These are phyloP conservation scores for Corydoras maculifer DNA, from an alignment of 2,113 vertebrate species.

Conservation along the genomic window DNA sequence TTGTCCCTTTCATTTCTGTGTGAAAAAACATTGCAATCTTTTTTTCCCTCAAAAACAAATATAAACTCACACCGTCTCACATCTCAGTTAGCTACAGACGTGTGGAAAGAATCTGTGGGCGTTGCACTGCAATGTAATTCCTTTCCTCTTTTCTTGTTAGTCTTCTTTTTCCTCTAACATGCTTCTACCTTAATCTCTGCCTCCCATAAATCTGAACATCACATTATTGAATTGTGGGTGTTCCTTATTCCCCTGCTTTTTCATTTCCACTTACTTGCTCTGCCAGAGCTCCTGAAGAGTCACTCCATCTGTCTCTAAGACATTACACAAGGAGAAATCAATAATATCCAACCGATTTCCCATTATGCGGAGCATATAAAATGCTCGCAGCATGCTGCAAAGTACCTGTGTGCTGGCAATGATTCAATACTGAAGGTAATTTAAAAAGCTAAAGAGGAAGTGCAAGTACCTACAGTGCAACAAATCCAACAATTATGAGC, in stretches of 20 bases:
- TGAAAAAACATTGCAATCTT: not conserved
- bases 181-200: too few species aligned
- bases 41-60: conserved; percentile 5
- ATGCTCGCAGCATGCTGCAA: conserved; percentile 10
- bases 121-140: not conserved
- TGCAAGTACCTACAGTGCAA: conserved; percentile 2
- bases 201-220: too few species aligned
- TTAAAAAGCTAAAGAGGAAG: conserved; percentile 17
- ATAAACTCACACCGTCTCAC: not conserved
- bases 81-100: not conserved
- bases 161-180: not conserved
- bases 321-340: conserved; percentile 15
- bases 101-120: not conserved
- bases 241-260: not conserved
- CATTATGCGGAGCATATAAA: conserved; percentile 21
- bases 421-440: conserved; percentile 28
- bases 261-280: not conserved
- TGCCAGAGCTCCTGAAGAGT: not conserved
- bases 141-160: not conserved
- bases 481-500: conserved; percentile 7
- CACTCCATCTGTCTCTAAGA: conserved; percentile 27
- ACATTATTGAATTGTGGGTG: too few species aligned
- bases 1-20: conserved; percentile 30
- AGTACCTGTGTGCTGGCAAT: conserved; percentile 15
- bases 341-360: conserved; percentile 16